These are phyloP conservation scores for Adelphocoris suturalis DNA, from an alignment of 2,888 invertebrate genomes.

Conservation along the genomic window DNA sequence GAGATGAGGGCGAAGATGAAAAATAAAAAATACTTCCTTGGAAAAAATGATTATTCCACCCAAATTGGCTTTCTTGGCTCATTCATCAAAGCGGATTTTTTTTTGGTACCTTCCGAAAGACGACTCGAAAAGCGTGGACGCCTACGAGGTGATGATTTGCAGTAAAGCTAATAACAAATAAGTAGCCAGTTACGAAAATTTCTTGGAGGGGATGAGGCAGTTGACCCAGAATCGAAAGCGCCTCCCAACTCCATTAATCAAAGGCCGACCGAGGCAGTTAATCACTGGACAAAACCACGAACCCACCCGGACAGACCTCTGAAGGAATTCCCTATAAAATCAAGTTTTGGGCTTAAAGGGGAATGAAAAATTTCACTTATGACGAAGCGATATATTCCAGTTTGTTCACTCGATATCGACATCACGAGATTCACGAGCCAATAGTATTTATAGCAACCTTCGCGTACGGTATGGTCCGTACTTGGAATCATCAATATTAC, in stretches of 20 bases:
- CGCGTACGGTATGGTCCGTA: too few species aligned
- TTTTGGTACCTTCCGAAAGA: not conserved
- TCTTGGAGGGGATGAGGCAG: not conserved
- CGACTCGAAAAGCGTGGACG: conserved; percentile 44
- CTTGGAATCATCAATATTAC: too few species aligned
- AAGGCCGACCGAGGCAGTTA: conserved; percentile 26
- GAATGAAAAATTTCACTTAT: not conserved
- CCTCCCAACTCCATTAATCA: conserved; percentile 50
- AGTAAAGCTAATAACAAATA: conserved; percentile 57
- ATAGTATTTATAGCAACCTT: too few species aligned
- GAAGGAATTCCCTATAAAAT: not conserved
- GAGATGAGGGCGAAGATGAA: not conserved
- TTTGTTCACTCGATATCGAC: too few species aligned
- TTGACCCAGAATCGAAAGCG: conserved; percentile 54
- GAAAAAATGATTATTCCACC: conserved; percentile 25
- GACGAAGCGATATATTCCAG: not conserved
- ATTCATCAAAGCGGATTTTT: conserved; percentile 46
- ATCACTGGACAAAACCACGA: conserved; percentile 43
- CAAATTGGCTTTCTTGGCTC: conserved; percentile 42
- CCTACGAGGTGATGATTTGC: conserved; percentile 62
- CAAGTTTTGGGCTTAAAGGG: not conserved
- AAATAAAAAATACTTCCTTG: not conserved
- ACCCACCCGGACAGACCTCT: not conserved
- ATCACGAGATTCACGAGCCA: too few species aligned
- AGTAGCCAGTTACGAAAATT: conserved; percentile 54